Evolutionary conservation across 2,888 invertebrate genomes (phyloP).

Genomic region (Drosophila peninsularis): DNA sequence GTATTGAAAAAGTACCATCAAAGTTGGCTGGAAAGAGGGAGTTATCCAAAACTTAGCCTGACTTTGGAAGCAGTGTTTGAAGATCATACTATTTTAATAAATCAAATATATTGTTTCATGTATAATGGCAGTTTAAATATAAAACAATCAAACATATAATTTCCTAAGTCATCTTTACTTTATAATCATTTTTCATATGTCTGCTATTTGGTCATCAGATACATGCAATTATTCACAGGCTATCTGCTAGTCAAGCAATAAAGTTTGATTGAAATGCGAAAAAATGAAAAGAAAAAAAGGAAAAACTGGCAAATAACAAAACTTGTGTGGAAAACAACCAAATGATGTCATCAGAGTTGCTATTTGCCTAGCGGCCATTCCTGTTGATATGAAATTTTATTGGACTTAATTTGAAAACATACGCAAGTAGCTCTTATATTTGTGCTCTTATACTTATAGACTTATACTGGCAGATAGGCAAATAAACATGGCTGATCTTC

Average conservation of each 20-base stretch:
- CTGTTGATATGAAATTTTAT: background rate
- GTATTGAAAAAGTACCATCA: too few relatives aligned
- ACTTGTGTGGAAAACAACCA: background rate
- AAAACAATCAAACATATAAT: background rate
- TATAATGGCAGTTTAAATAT: background rate
- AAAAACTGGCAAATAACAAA: conserved; percentile 1
- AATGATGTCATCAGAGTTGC: background rate
- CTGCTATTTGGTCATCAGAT: background rate
- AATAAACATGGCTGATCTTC: background rate
- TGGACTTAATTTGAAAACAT: background rate
- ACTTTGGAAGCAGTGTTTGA: too few relatives aligned
- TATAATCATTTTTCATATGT: background rate
- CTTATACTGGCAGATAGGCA: background rate
- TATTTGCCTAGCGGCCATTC: background rate
- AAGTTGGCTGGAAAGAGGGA: too few relatives aligned
- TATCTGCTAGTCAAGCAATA: background rate
- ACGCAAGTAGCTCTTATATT: background rate
- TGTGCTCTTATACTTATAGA: background rate
- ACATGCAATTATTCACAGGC: too few relatives aligned
- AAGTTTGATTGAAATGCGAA: background rate
- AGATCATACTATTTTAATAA: too few relatives aligned
- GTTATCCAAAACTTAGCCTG: too few relatives aligned
- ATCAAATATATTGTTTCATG: too few relatives aligned
- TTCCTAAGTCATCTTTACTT: background rate
- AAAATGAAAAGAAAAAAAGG: background rate